Base-by-base conservation (phyloP, 2,888 invertebrate genomes). In the Lycophotia porphyrea region DNA sequence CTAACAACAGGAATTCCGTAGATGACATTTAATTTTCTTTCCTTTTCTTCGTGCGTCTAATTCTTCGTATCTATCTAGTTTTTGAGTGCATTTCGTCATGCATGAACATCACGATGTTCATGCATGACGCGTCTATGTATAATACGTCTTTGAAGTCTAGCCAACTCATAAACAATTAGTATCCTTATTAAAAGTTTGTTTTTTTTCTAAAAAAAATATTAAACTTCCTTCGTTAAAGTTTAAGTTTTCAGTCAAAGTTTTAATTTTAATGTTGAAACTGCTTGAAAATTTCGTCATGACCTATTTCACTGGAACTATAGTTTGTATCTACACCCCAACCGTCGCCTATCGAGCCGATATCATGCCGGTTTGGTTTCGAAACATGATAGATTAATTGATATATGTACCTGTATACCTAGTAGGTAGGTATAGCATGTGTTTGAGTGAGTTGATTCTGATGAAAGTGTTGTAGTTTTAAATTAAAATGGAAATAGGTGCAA, bases 241-340 rank as follows among this genome's bases (percentile, higher is more conserved):
- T 11, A 9, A 7, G n/a, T 55, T 60, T 65, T 44, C 18, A 39
- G 27, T 49, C n/a, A 52, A 80, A 71, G 42, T 63, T 78, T 68
- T 49, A 47, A 39, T 70, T 82, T 75, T 49, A 36, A 27, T 24
- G 27, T 47, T 11, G 27, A 64, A 81, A 36, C 47, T 58, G 61
- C 15, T 78, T 67, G 18, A 44, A 71, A 68, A 80, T 58, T 79
- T 63, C 52, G 47, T 39, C 24, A 39, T 79, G 80, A 71, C 67
- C 67, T 1, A 79, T 68, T 79, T 79, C 13, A 47, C 44, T 55
- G 24, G 11, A 44, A 27, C 61, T 27, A 60, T 34, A 36, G 34
- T 58, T 39, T 7, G 18, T 60, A 61, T 34, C 18, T 49, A 58
- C 15, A n/a, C 67, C 24, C 27, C 27, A 58, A 47, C 49, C 49